Conservation (phyloP, 1,140 invertebrate species). For the Trachymyrmex cornetzi region DNA sequence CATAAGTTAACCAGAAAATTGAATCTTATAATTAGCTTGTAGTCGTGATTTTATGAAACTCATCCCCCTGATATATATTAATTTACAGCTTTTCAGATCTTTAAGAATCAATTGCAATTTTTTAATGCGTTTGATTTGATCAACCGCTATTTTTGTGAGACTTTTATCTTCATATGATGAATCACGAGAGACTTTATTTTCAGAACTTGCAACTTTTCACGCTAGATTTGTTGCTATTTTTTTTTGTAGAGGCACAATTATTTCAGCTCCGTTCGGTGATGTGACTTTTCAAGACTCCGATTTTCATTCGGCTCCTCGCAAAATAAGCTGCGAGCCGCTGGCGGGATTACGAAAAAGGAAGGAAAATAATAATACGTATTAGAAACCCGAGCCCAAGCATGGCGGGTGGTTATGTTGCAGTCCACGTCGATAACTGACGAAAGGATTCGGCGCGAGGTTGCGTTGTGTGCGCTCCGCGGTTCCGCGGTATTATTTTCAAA, state of each 20-base stretch:
- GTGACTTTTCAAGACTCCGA: neutral
- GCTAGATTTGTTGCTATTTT: neutral
- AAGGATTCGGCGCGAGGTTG: constrained; percentile 64
- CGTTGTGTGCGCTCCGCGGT: constrained; percentile 39
- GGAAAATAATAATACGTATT: constrained; percentile 56
- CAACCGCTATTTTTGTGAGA: neutral
- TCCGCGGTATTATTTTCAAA: constrained; percentile 68
- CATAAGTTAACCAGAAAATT: no score
- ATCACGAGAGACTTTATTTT: neutral
- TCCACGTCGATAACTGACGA: constrained; percentile 45
- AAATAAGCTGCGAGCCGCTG: neutral
- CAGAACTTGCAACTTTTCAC: neutral
- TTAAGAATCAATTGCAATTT: neutral
- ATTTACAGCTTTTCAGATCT: neutral
- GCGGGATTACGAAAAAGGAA: constrained; percentile 49
- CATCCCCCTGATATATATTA: neutral
- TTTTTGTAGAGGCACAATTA: no score
- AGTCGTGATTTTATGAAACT: neutral
- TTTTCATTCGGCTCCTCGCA: neutral
- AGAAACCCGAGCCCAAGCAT: constrained; percentile 25
- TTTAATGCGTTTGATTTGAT: neutral
- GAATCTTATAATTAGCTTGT: neutral
- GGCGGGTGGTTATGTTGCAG: constrained; percentile 40
- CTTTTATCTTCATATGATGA: neutral
- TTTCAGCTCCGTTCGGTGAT: neutral